Conservation (phyloP, 1,140 invertebrate genomes). For the Cydia amplana region DNA sequence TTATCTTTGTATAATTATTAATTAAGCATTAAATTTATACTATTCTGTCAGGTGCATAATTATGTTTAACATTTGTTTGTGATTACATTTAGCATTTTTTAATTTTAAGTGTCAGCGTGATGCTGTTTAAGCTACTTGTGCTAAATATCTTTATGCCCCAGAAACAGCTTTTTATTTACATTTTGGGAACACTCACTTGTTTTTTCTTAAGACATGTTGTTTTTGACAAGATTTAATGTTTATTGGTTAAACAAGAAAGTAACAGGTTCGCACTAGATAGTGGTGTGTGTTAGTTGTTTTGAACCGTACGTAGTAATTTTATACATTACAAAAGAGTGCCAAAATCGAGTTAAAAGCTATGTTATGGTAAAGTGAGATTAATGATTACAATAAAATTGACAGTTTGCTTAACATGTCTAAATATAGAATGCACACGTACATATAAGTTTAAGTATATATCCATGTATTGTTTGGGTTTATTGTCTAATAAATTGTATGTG, state of each 20-base stretch:
- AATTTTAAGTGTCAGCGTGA: not conserved
- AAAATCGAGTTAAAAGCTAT: not conserved
- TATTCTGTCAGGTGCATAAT: conserved; percentile 15
- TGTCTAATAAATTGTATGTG: not conserved
- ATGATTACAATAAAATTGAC: not conserved
- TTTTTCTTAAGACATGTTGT: not conserved
- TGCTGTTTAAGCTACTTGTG: not conserved
- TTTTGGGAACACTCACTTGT: too few species aligned
- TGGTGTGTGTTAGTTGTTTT: not conserved
- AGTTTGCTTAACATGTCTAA: not conserved
- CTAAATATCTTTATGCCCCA: not conserved
- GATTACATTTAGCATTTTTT: not conserved
- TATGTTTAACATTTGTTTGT: not conserved
- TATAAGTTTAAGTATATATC: not conserved
- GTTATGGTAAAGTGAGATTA: not conserved
- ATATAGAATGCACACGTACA: not conserved
- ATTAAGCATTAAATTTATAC: conserved; percentile 14
- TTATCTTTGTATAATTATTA: not conserved
- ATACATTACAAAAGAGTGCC: not conserved
- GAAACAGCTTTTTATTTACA: too few species aligned
- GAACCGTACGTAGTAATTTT: not conserved
- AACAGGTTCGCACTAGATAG: not conserved
- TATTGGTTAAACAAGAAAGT: not conserved
- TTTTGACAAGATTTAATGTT: not conserved
- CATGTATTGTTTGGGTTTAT: not conserved